Evolutionary conservation across 2,113 vertebrate genomes (phyloP), one percentile per base, ranked within the genome.

Genomic region (Misgurnus mizolepis): DNA sequence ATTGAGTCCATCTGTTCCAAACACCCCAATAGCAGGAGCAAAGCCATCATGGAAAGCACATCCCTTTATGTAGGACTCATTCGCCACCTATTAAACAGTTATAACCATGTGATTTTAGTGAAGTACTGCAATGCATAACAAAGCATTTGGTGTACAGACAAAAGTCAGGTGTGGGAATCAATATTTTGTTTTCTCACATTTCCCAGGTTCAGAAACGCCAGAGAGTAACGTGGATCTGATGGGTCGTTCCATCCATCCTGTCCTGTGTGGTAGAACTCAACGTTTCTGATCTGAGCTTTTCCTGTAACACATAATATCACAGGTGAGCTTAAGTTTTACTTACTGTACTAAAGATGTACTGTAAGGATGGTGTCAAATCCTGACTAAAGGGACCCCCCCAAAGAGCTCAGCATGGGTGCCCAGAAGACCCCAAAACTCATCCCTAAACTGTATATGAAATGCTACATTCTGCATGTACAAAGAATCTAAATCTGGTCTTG

Each of bases 21-120:
- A 95, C 14, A 95, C 91, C 0, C 95, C 95, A 27, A 96, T 87
- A 2, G 94, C 95, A 0, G 95, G 95, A 56, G 95, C 89, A 87
- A 96, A 96, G 56, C 93, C 92, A 3, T 92, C 82, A 12, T 96
- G 95, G 83, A 96, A 95, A 7, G 94, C 84, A 70, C 95, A 96
- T 10, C 95, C 95, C 80, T 84, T 90, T 22, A 96, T 39, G 58
- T 94, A 95, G 10, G 93, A 91, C 2, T 91, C 90, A 18, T 62
- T 88, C 50, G 69, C 62, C 64, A 91, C 87, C 93, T 96, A 78
- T 6, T 15, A 60, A 62, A 66, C 27, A 34, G 53, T 4, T 8
- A 79, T 45, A 47, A 76, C 12, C 9, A 64, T 27, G 27, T 68
- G 14, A 47, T 43, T 0, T 41, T 3, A 49, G 7, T 49, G 47